Evolutionary conservation across 2,888 invertebrate species (phyloP).

Genomic region (Morpho achilles): DNA sequence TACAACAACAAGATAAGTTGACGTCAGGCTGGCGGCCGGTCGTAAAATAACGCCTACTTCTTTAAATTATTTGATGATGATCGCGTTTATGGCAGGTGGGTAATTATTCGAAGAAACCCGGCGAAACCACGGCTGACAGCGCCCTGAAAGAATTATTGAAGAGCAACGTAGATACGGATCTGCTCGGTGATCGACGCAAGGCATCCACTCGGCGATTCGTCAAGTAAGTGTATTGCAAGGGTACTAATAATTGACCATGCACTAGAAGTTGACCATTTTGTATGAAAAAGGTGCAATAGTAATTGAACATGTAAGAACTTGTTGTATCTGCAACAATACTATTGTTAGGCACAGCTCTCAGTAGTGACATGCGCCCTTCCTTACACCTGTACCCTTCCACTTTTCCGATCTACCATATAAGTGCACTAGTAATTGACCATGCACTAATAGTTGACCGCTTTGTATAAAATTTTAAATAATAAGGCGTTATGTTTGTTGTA

Average conservation of each 20-base stretch:
- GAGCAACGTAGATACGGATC: slow-evolving; percentile 55
- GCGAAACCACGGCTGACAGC: slow-evolving; percentile 59
- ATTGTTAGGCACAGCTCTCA: too few species aligned
- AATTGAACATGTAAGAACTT: slow-evolving; percentile 94
- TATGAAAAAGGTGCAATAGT: too few species aligned
- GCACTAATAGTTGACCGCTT: slow-evolving; percentile 65
- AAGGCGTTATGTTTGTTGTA: too few species aligned
- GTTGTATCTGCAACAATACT: slow-evolving; percentile 82
- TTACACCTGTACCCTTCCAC: too few species aligned
- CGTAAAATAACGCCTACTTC: neutral
- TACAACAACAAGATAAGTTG: too few species aligned
- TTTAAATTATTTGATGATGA: neutral
- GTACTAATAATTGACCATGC: too few species aligned
- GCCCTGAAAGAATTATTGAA: slow-evolving; percentile 63
- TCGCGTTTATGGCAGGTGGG: slow-evolving; percentile 41
- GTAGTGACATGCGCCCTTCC: too few species aligned
- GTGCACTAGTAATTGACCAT: too few species aligned
- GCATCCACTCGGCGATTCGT: neutral
- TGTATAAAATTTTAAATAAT: too few species aligned
- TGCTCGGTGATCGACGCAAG: slow-evolving; percentile 55
- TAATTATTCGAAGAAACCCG: slow-evolving; percentile 59
- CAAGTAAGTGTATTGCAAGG: slow-evolving; percentile 6
- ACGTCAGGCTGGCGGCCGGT: neutral
- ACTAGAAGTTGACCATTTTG: too few species aligned
- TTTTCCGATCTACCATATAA: too few species aligned